phyloP scores from a whole-genome alignment of 1,140 invertebrate genomes.

The Chrysomallon squamiferum region DNA sequence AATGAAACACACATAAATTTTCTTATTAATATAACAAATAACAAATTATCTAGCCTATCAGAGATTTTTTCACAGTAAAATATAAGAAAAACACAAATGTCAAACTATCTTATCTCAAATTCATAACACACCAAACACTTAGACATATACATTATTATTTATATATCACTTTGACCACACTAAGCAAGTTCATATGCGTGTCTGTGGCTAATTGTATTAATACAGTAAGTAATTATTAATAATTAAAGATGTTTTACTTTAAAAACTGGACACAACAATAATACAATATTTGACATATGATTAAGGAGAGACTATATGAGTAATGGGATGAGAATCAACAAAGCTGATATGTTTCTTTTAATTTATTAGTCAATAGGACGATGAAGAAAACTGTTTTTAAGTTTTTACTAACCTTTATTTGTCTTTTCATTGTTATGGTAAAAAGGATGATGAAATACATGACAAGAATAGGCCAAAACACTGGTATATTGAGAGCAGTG shows the following conservation, averaged over 20 bases:
- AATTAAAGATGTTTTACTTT: too few relatives aligned
- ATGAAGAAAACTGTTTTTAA: too few relatives aligned
- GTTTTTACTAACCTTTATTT: conserved; percentile 99
- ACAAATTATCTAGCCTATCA: too few relatives aligned
- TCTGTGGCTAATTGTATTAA: background rate
- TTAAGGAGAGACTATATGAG: too few relatives aligned
- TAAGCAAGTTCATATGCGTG: conserved; percentile 5
- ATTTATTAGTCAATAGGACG: too few relatives aligned
- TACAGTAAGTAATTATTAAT: too few relatives aligned
- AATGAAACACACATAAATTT: conserved; percentile 17
- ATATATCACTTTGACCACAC: conserved; percentile 52
- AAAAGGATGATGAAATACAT: conserved; percentile 99
- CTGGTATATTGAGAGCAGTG: conserved; percentile 97
- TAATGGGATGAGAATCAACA: too few relatives aligned
- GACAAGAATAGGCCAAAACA: conserved; percentile 99
- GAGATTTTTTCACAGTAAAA: background rate
- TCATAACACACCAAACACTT: background rate
- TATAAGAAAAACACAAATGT: background rate
- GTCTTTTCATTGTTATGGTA: conserved; percentile 99
- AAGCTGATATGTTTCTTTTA: too few relatives aligned
- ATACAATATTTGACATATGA: too few relatives aligned
- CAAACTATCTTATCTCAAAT: background rate
- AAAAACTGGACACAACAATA: too few relatives aligned
- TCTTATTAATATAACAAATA: background rate
- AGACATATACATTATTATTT: background rate